phyloP scores from a whole-genome alignment of 2,797 vertebrate species.

The Chelon auratus region DNA sequence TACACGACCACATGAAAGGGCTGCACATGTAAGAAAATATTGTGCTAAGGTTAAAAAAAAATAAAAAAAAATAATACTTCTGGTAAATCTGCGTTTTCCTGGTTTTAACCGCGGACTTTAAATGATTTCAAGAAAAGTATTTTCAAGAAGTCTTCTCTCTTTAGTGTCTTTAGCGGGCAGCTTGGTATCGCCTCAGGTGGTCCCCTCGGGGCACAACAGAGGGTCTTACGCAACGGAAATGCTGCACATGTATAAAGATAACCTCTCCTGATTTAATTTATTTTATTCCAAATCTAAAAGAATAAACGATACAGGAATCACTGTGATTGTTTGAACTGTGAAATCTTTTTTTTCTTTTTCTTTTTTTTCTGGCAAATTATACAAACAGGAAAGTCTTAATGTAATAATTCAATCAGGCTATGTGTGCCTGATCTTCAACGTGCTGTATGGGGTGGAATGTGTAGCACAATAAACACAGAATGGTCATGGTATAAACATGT shows the following conservation, averaged over 20 bases:
- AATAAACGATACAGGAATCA: conserved; percentile 4
- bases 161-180: conserved; percentile 34
- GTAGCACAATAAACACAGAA: conserved; percentile 25
- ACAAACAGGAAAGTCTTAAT: not conserved
- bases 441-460: conserved; percentile 18
- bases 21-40: conserved; percentile 44
- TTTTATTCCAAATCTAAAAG: not conserved
- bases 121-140: conserved; percentile 40
- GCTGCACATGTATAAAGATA: not conserved
- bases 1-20: conserved; percentile 44
- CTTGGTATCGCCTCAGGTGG: conserved; percentile 17
- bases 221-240: conserved; percentile 28
- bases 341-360: too few species aligned
- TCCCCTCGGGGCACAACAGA: conserved; percentile 18
- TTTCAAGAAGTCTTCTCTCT: conserved; percentile 32
- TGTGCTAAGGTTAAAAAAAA: conserved; percentile 26
- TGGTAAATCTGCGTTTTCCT: conserved; percentile 31
- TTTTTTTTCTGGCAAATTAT: too few species aligned
- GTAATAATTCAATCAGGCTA: not conserved
- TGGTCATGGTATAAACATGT: not conserved
- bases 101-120: conserved; percentile 32
- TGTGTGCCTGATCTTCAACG: conserved; percentile 11
- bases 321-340: not conserved
- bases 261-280: not conserved
- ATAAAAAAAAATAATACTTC: conserved; percentile 20